Evolutionary conservation across 2,888 invertebrate genomes (phyloP).

Genomic region (Metellina segmentata): DNA sequence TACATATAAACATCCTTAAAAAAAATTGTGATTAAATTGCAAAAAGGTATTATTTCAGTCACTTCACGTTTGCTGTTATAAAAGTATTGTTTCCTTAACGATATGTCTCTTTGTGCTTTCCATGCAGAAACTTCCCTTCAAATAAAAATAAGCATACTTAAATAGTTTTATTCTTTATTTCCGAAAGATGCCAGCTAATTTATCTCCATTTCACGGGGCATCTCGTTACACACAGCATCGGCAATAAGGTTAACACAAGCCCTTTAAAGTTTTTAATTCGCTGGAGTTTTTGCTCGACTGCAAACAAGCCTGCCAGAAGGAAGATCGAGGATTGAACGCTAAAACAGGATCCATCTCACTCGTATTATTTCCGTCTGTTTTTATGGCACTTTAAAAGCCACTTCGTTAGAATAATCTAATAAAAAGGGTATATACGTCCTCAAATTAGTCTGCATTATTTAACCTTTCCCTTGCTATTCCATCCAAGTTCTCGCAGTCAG

Average conservation of each 20-base stretch:
- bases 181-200: neutral
- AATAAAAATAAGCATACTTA: neutral
- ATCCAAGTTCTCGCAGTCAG: neutral
- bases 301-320: neutral
- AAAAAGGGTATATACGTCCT: constrained; percentile 41
- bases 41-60: no score
- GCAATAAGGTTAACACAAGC: neutral
- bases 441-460: constrained; percentile 67
- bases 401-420: constrained; percentile 65
- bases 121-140: no score
- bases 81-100: no score
- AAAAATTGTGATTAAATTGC: no score
- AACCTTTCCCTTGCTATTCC: constrained; percentile 30
- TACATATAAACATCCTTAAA: no score
- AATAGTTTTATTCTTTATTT: neutral
- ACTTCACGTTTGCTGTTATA: no score
- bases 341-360: neutral
- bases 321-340: neutral
- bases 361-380: neutral
- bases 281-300: neutral
- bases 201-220: neutral
- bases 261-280: neutral
- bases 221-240: neutral
- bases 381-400: constrained; percentile 54
- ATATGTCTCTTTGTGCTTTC: no score